Evolutionary conservation across 2,888 invertebrate species (phyloP).

Genomic region (Melanargia galathea): DNA sequence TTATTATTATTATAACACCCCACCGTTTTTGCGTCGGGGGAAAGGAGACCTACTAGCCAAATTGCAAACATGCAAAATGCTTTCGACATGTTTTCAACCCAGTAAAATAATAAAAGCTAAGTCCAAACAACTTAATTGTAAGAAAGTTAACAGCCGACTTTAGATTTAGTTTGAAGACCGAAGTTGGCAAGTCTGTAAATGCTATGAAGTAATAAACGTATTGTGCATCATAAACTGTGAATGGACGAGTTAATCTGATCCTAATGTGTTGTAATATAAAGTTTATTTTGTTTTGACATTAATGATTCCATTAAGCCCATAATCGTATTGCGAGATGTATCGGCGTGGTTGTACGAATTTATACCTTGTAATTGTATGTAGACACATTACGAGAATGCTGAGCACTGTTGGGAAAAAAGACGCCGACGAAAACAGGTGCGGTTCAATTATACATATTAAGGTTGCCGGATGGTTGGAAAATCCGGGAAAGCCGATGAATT

Average conservation of each 20-base stretch:
- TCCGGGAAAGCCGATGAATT: not conserved
- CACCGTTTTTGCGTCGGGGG: too few relatives aligned
- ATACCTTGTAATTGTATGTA: conserved; percentile 68
- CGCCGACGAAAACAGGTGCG: conserved; percentile 60
- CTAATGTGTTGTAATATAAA: conserved; percentile 36
- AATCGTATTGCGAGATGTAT: conserved; percentile 65
- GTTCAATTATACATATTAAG: too few relatives aligned
- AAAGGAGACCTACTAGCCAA: too few relatives aligned
- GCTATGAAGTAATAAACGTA: conserved; percentile 52
- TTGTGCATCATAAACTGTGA: conserved; percentile 44
- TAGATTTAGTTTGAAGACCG: not conserved
- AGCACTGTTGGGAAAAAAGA: conserved; percentile 58
- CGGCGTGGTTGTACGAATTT: conserved; percentile 63
- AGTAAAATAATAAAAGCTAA: too few relatives aligned
- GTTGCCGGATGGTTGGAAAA: not conserved
- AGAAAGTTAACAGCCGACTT: not conserved
- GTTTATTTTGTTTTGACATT: conserved; percentile 38
- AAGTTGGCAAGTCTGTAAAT: conserved; percentile 6
- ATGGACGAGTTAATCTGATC: conserved; percentile 33
- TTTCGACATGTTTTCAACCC: too few relatives aligned
- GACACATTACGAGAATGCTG: conserved; percentile 59
- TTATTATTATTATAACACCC: too few relatives aligned
- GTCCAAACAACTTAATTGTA: too few relatives aligned
- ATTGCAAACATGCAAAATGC: too few relatives aligned
- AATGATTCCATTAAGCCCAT: conserved; percentile 46